Percentiles rank a stretch among this genome's conserved stretches.
These are phyloP conservation scores for Yponomeuta malinellus DNA, from an alignment of 2,888 invertebrate genomes.

Conservation along the genomic window DNA sequence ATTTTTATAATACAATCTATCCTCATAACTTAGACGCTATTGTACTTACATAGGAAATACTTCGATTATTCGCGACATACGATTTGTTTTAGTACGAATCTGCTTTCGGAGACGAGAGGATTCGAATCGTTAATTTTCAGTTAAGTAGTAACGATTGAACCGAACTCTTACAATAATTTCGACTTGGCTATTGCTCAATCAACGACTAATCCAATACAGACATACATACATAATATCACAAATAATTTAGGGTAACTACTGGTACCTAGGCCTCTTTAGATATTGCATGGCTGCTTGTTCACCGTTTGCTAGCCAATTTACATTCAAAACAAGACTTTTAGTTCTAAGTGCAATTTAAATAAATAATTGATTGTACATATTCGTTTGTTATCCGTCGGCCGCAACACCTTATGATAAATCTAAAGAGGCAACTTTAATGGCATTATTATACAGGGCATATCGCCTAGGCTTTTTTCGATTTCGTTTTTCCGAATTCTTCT, in stretches of 20 bases:
- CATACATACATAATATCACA: slow-evolving; percentile 59
- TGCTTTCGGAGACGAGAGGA: slow-evolving; percentile 20
- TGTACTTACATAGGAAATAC: slow-evolving; percentile 42
- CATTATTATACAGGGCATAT: slow-evolving; percentile 31
- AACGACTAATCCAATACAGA: slow-evolving; percentile 35
- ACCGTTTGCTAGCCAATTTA: neutral
- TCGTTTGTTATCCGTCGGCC: neutral
- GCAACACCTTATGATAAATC: slow-evolving; percentile 25
- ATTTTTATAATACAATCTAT: slow-evolving; percentile 68
- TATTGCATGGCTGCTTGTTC: slow-evolving; percentile 16
- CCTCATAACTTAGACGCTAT: slow-evolving; percentile 53
- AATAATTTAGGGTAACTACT: slow-evolving; percentile 71
- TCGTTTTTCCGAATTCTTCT: slow-evolving; percentile 80
- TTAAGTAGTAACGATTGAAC: slow-evolving; percentile 16
- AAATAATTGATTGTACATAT: slow-evolving; percentile 16
- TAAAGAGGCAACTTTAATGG: slow-evolving; percentile 69
- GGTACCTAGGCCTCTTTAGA: slow-evolving; percentile 50
- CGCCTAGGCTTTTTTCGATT: slow-evolving; percentile 40
- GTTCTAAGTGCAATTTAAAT: slow-evolving; percentile 4
- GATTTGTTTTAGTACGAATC: slow-evolving; percentile 18
- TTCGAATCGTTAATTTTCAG: slow-evolving; percentile 13
- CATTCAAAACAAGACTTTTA: neutral
- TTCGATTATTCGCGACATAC: slow-evolving; percentile 26
- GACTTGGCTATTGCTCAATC: slow-evolving; percentile 19
- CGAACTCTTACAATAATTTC: slow-evolving; percentile 11